These are phyloP conservation scores for Muscidifurax raptorellus DNA, from an alignment of 1,140 invertebrate species.

Conservation along the genomic window DNA sequence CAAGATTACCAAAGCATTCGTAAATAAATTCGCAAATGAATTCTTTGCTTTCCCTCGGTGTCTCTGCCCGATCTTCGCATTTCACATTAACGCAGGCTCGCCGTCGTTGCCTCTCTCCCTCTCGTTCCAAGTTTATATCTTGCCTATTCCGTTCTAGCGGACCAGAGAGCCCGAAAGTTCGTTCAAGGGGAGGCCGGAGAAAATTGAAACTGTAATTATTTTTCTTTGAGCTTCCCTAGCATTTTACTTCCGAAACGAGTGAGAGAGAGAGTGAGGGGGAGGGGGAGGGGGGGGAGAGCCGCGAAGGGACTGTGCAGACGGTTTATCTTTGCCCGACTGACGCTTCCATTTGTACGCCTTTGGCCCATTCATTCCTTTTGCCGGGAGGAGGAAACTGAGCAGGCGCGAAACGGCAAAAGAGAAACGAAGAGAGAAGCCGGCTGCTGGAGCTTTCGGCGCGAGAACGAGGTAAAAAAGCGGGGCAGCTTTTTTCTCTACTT, in stretches of 20 bases:
- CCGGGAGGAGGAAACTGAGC: background rate
- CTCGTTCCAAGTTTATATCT: background rate
- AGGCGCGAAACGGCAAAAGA: background rate
- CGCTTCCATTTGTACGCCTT: background rate
- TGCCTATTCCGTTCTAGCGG: background rate
- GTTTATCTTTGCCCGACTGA: background rate
- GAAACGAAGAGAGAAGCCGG: background rate
- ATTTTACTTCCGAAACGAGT: background rate
- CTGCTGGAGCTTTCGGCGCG: background rate
- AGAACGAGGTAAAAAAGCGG: background rate
- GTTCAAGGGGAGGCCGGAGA: background rate
- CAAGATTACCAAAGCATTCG: background rate
- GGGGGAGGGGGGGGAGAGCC: too few relatives aligned
- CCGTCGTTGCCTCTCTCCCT: too few relatives aligned
- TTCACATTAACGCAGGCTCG: background rate
- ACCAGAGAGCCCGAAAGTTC: background rate
- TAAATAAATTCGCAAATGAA: background rate
- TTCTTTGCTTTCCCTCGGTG: background rate
- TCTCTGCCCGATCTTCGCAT: background rate
- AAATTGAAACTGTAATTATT: constrained; percentile 3
- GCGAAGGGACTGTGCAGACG: background rate
- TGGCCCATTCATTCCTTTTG: background rate
- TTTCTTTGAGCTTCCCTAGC: background rate
- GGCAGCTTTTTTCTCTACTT: background rate
- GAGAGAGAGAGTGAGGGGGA: background rate